Base-by-base conservation (phyloP, 2,113 vertebrate species). In the Ptyas mucosa region DNA sequence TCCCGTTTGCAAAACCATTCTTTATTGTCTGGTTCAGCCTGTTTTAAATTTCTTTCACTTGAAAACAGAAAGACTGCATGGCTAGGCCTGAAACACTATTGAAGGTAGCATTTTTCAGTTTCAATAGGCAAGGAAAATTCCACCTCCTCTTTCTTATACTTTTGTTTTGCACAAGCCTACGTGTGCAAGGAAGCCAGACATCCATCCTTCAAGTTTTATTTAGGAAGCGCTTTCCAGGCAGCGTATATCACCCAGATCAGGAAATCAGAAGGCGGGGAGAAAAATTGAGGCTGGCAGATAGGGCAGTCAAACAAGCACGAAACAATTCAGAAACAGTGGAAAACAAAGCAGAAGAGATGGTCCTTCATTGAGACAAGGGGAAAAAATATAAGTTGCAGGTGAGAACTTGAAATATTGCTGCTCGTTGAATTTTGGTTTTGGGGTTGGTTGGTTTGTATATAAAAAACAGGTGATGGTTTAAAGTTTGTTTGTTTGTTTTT, bases 291-390 rank as follows among this genome's bases (percentile, higher is more conserved):
- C 51, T 58, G 58, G 55, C 12, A 93, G 93, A 85, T 94, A 54
- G 93, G 95, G 91, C 6, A 93, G 11, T 64, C 34, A 90, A 87
- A 93, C 46, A 23, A 94, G 18, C 90, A 64, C 87, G 85, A 57
- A 0, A 1, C 34, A 92, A 39, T 29, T 26, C 92, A 91, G 3
- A 90, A 92, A 15, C n/a, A 90, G 1, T 87, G 46, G 34, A 94
- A 94, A 5, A 81, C 6, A 89, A 91, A 85, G 3, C 14, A 52
- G 52, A 90, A 93, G 58, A 89, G 43, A 39, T 95, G 51, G 64
- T 81, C n/a, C 81, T 96, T 93, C 91, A 93, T 94, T 96, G 57
- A 3, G 89, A 90, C 7, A 89, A n/a, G n/a, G n/a, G 85, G 81
- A 43, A 93, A 1, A 52, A 58, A 21, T 21, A 57, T 11, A 29